phyloP scores from a whole-genome alignment of 1,140 invertebrate species.

The Diorhabda elongata region DNA sequence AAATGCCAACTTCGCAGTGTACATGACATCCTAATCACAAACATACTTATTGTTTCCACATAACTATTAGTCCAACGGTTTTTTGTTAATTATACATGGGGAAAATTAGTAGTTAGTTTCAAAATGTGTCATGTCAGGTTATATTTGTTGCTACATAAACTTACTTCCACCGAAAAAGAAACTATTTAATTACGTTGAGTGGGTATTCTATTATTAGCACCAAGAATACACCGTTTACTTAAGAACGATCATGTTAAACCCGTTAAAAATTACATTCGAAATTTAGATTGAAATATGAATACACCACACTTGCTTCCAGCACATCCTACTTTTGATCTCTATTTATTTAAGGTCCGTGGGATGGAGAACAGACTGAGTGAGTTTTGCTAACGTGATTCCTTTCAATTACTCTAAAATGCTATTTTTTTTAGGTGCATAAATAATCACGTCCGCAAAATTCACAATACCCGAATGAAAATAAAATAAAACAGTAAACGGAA shows the following conservation, averaged over 20 bases:
- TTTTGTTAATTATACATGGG: too few species aligned
- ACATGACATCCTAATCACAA: too few species aligned
- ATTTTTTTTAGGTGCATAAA: not conserved
- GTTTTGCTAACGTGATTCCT: not conserved
- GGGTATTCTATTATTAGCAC: not conserved
- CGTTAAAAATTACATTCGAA: not conserved
- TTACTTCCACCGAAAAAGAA: too few species aligned
- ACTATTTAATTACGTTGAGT: too few species aligned
- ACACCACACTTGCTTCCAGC: conserved; percentile 15
- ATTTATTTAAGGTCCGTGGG: conserved; percentile 22
- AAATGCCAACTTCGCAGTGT: too few species aligned
- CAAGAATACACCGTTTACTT: not conserved
- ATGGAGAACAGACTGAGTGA: conserved; percentile 5
- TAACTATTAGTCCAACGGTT: too few species aligned
- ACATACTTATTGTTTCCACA: too few species aligned
- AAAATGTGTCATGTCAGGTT: too few species aligned
- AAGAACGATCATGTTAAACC: not conserved
- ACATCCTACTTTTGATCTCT: conserved; percentile 36
- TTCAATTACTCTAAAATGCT: not conserved
- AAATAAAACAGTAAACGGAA: conserved; percentile 32
- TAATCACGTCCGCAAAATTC: not conserved
- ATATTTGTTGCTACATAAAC: too few species aligned
- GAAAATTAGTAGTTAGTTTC: too few species aligned
- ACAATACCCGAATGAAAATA: conserved; percentile 12
- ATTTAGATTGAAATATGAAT: not conserved